phyloP scores from a whole-genome alignment of 2,888 invertebrate species.

The Hetaerina titia region DNA sequence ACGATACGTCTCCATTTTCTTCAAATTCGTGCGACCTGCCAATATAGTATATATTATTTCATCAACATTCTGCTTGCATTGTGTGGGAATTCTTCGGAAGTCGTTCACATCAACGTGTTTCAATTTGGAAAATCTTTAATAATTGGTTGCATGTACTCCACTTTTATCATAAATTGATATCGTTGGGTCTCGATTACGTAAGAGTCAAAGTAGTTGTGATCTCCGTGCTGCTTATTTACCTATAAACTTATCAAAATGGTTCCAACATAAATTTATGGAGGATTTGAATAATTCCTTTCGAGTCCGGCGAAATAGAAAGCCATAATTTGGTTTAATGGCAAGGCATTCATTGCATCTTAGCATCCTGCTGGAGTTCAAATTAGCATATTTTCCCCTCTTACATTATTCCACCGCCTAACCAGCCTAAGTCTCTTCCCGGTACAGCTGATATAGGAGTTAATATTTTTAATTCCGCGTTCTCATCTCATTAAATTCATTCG shows the following conservation, averaged over 20 bases:
- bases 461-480: not conserved
- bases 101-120: too few species aligned
- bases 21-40: too few species aligned
- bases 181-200: not conserved
- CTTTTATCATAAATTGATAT: not conserved
- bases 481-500: not conserved
- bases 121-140: too few species aligned
- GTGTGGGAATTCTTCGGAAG: too few species aligned
- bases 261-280: not conserved
- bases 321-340: not conserved
- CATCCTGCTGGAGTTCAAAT: not conserved
- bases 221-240: not conserved
- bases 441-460: not conserved
- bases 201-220: not conserved
- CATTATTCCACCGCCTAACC: not conserved
- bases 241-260: not conserved
- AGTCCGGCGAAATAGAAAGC: not conserved
- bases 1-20: too few species aligned
- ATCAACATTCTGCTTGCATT: too few species aligned
- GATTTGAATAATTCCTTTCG: not conserved
- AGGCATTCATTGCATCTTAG: not conserved
- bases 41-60: too few species aligned
- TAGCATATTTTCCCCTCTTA: not conserved
- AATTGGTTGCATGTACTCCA: too few species aligned
- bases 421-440: not conserved